These are phyloP conservation scores for Cryptophagus acutangulus DNA, from an alignment of 2,888 invertebrate species.

Conservation along the genomic window DNA sequence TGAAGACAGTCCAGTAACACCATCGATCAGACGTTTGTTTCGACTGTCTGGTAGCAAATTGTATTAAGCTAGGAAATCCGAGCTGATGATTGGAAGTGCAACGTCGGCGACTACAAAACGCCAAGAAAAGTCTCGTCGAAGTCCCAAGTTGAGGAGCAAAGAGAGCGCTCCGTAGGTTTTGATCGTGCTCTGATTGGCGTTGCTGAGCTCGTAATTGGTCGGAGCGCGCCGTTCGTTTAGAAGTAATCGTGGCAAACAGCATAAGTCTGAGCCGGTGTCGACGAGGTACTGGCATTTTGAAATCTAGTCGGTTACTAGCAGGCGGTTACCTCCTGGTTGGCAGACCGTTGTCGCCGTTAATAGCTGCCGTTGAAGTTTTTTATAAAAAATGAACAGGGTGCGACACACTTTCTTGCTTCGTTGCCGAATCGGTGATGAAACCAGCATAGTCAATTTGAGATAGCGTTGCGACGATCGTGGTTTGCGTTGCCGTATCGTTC, in stretches of 20 bases:
- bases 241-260: conserved; percentile 4
- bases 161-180: conserved; percentile 7
- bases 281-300: too few species aligned
- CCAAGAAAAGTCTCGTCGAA: conserved; percentile 4
- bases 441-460: too few species aligned
- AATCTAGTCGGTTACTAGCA: too few species aligned
- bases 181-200: not conserved
- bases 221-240: not conserved
- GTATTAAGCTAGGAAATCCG: not conserved
- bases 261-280: conserved; percentile 14
- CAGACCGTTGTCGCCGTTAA: too few species aligned
- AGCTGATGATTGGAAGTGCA: conserved; percentile 3
- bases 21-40: conserved; percentile 1
- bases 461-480: too few species aligned
- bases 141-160: not conserved
- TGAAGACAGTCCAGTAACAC: too few species aligned
- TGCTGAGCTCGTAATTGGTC: not conserved
- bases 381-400: too few species aligned
- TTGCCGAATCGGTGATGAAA: too few species aligned
- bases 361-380: too few species aligned
- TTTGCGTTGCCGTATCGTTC: too few species aligned
- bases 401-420: too few species aligned
- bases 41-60: conserved; percentile 2
- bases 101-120: conserved; percentile 5
- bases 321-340: too few species aligned